Evolutionary conservation across 1,140 invertebrate genomes (phyloP).

Genomic region (Cotesia chilonis): DNA sequence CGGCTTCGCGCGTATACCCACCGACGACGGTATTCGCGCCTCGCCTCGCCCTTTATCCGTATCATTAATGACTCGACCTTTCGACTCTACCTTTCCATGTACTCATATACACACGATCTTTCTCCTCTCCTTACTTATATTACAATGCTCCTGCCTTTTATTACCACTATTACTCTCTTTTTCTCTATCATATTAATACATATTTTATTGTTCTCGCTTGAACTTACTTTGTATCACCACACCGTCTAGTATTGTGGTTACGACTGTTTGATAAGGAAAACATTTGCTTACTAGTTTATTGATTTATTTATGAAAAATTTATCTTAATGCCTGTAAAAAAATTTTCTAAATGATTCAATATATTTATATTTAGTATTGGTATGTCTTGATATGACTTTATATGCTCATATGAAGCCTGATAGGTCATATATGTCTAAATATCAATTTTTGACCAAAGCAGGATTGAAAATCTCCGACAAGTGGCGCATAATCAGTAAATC

Average conservation of each 20-base stretch:
- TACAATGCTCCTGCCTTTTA: neutral
- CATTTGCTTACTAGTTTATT: too few relatives aligned
- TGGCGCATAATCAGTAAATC: too few relatives aligned
- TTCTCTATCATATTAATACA: neutral
- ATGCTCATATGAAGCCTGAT: too few relatives aligned
- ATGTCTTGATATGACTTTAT: too few relatives aligned
- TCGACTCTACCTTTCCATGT: conserved; percentile 29
- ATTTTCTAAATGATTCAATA: too few relatives aligned
- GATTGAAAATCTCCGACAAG: too few relatives aligned
- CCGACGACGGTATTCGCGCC: conserved; percentile 32
- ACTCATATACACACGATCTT: conserved; percentile 22
- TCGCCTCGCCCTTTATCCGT: conserved; percentile 41
- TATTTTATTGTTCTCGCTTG: neutral
- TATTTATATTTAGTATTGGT: too few relatives aligned
- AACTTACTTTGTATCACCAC: neutral
- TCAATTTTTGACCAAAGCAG: too few relatives aligned
- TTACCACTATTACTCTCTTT: neutral
- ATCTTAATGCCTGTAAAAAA: too few relatives aligned
- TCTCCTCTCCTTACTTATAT: conserved; percentile 6
- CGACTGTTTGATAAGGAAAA: too few relatives aligned
- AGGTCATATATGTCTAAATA: too few relatives aligned
- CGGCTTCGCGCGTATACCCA: conserved; percentile 30
- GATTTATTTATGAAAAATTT: too few relatives aligned
- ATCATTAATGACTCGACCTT: conserved; percentile 40
- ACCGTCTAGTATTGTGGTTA: neutral